Base-by-base conservation (phyloP, 2,888 invertebrate species). In the Apodemia hepburni region DNA sequence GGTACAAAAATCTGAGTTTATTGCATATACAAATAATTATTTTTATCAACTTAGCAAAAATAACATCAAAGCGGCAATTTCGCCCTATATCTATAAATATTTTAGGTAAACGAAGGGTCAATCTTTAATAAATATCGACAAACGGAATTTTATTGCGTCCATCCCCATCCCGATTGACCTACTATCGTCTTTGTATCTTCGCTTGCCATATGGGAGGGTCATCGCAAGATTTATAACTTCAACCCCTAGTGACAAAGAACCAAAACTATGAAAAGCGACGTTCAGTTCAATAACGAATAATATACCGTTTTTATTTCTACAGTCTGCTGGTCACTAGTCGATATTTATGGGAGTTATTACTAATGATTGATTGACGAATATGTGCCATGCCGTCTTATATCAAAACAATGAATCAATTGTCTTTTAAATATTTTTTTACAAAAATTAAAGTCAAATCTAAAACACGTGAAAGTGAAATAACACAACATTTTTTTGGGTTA, bases 141-240 rank as follows among this genome's bases (percentile, higher is more conserved):
- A 75, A 78, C 75, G 75, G 76, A 79, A 72, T 80, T 81, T 80
- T 80, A 83, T 81, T 81, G 78, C 76, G 77, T 79, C 80, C 77
- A 76, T 79, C 75, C 80, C 81, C 80, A 77, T 75, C 79, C 79
- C 80, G 80, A 75, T 79, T 85, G 81, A 80, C 79, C 81, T 73
- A 79, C 73, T 79, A 79, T 78, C 47, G 17, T 47, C 69, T 74
- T 73, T 76, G 77, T 77, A 79, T 79, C 78, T 77, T 67, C 71
- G 68, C 69, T 70, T 74, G 73, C 77, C 74, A 80, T 76, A 77
- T 78, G 75, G 78, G 80, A 82, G 84, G 84, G 84, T 82, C 84
- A 83, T 80, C 74, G 73, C 70, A 73, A 81, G 82, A 85, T 85
- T 84, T 85, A 84, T 83, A 79, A 75, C 75, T 76, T 71, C 70